A percentile compares a stretch with the other conserved stretches of the same genome.
phyloP scores from a whole-genome alignment of 2,888 invertebrate species.

The Emmelina monodactyla region DNA sequence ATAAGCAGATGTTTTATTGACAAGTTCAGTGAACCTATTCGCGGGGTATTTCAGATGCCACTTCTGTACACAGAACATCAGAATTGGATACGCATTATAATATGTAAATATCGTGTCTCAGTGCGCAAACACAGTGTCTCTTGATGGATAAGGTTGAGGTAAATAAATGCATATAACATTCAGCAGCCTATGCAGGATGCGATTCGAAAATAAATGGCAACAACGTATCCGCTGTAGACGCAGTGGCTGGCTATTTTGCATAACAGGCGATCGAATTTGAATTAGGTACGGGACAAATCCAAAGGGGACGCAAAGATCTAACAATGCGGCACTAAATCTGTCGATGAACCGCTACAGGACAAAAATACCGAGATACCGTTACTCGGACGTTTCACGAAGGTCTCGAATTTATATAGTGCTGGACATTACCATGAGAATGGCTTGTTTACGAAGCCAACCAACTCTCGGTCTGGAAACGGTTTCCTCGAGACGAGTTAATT shows the following conservation, averaged over 20 bases:
- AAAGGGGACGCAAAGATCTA: constrained; percentile 25
- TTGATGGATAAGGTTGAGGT: neutral
- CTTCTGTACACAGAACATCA: neutral
- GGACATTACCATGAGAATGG: constrained; percentile 41
- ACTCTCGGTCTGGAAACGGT: constrained; percentile 10
- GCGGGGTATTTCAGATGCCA: constrained; percentile 12
- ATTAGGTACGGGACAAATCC: neutral
- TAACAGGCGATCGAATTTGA: neutral
- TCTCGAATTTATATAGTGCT: constrained; percentile 26
- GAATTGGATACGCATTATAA: too few species aligned
- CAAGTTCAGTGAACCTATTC: constrained; percentile 38
- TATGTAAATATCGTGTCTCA: neutral
- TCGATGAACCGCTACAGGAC: constrained; percentile 14
- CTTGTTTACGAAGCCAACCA: constrained; percentile 25
- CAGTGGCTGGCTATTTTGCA: constrained; percentile 3
- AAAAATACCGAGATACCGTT: constrained; percentile 20
- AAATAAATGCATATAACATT: neutral
- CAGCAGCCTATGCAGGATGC: neutral
- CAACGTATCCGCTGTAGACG: neutral
- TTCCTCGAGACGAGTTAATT: constrained; percentile 33
- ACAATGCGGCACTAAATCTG: constrained; percentile 14
- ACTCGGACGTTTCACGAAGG: constrained; percentile 23
- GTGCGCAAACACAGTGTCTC: neutral
- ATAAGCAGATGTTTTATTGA: constrained; percentile 45
- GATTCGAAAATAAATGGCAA: neutral